These are phyloP conservation scores for Chaitophorus viminalis DNA, from an alignment of 2,888 invertebrate species.

Conservation along the genomic window DNA sequence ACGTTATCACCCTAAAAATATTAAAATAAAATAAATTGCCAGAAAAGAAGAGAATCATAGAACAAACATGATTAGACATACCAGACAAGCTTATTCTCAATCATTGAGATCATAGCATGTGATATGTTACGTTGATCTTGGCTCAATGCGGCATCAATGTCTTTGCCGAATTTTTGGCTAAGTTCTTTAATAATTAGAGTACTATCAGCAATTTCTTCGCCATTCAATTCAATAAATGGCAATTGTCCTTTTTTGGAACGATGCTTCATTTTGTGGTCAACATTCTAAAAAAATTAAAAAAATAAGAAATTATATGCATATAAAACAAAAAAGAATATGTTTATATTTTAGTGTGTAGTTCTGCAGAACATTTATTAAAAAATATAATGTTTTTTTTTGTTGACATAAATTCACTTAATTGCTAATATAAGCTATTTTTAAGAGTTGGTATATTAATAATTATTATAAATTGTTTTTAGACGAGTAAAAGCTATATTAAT, in stretches of 20 bases:
- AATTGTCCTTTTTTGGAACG: slow-evolving; percentile 93
- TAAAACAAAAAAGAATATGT: background rate
- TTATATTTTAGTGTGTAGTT: background rate
- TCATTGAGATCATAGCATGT: slow-evolving; percentile 93
- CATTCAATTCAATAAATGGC: slow-evolving; percentile 94
- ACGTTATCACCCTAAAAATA: slow-evolving; percentile 75
- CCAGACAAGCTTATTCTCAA: slow-evolving; percentile 94
- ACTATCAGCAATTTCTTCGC: slow-evolving; percentile 93
- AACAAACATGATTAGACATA: slow-evolving; percentile 65
- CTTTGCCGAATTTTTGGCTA: slow-evolving; percentile 82
- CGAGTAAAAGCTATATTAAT: background rate
- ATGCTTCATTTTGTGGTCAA: slow-evolving; percentile 93
- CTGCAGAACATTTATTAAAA: background rate
- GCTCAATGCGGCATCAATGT: slow-evolving; percentile 84
- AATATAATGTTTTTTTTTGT: background rate
- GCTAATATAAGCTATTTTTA: background rate
- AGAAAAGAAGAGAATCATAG: background rate
- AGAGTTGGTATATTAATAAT: no score
- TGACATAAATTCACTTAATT: background rate
- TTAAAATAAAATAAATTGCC: background rate
- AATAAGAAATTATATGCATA: slow-evolving; percentile 56
- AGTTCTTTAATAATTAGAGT: slow-evolving; percentile 89
- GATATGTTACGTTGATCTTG: slow-evolving; percentile 87
- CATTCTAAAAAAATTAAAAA: slow-evolving; percentile 76
- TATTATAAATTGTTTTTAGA: background rate